These are phyloP conservation scores for Drosophila gunungcola DNA, from an alignment of 1,140 invertebrate species.

Conservation along the genomic window DNA sequence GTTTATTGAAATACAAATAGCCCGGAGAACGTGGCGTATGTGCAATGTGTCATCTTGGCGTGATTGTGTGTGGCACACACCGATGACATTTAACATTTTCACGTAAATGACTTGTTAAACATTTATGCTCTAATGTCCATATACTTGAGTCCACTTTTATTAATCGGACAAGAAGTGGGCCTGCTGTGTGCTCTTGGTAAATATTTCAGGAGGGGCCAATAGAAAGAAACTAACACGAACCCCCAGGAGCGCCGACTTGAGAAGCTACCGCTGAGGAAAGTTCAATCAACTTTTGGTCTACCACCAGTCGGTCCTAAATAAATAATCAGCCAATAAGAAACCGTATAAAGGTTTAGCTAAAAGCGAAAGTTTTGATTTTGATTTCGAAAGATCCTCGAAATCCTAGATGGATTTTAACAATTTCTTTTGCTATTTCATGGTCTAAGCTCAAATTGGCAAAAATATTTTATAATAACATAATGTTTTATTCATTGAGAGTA, in stretches of 20 bases:
- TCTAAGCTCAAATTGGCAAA: too few relatives aligned
- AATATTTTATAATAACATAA: too few relatives aligned
- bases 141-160: slow-evolving; percentile 41
- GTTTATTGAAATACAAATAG: slow-evolving; percentile 47
- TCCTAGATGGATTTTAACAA: too few relatives aligned
- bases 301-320: slow-evolving; percentile 43
- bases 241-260: slow-evolving; percentile 10
- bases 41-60: slow-evolving; percentile 29
- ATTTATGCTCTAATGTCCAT: slow-evolving; percentile 59
- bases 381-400: too few relatives aligned
- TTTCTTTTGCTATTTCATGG: too few relatives aligned
- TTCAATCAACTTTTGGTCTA: slow-evolving; percentile 65
- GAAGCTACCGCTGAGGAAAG: slow-evolving; percentile 24
- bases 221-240: slow-evolving; percentile 26
- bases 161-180: slow-evolving; percentile 50
- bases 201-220: slow-evolving; percentile 65
- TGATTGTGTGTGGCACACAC: slow-evolving; percentile 9
- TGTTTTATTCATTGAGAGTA: too few relatives aligned
- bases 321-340: slow-evolving; percentile 31
- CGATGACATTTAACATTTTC: slow-evolving; percentile 67
- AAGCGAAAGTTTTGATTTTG: slow-evolving; percentile 11
- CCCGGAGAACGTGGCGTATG: slow-evolving; percentile 29
- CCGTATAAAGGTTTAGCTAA: slow-evolving; percentile 6
- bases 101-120: slow-evolving; percentile 62
- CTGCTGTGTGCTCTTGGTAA: slow-evolving; percentile 61